Evolutionary conservation across 2,797 vertebrate genomes (phyloP).

Genomic region (Gymnoscopelus braueri): DNA sequence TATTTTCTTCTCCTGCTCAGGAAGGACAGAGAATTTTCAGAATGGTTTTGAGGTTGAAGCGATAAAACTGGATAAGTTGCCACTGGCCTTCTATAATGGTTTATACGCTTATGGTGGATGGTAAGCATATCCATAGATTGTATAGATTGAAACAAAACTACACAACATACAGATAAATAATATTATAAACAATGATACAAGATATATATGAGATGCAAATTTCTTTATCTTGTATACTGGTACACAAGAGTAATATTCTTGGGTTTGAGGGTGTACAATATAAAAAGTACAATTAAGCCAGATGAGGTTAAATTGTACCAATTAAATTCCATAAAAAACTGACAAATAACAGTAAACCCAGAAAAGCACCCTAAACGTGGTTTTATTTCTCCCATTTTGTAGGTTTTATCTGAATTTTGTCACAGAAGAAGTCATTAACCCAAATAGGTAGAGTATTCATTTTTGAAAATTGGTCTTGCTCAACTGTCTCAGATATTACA

Average conservation of each 20-base stretch:
- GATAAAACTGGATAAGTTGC: constrained; percentile 82
- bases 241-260: too few relatives aligned
- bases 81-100: constrained; percentile 91
- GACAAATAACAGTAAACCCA: not conserved
- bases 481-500: not conserved
- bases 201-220: not conserved
- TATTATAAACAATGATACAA: not conserved
- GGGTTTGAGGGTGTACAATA: too few relatives aligned
- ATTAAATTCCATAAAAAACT: not conserved
- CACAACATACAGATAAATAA: not conserved
- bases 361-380: not conserved
- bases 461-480: not conserved
- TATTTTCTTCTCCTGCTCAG: constrained; percentile 60
- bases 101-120: constrained; percentile 92
- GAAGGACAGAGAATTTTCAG: constrained; percentile 86
- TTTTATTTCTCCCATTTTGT: constrained; percentile 17
- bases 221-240: too few relatives aligned
- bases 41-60: constrained; percentile 81
- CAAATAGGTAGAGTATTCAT: constrained; percentile 83
- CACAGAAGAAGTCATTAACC: constrained; percentile 89
- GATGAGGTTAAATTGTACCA: not conserved
- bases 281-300: not conserved
- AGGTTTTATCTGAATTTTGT: constrained; percentile 92
- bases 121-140: constrained; percentile 71
- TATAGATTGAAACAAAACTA: not conserved